Base-by-base conservation (phyloP, 1,140 invertebrate species). In the Alviniconcha marisindica region DNA sequence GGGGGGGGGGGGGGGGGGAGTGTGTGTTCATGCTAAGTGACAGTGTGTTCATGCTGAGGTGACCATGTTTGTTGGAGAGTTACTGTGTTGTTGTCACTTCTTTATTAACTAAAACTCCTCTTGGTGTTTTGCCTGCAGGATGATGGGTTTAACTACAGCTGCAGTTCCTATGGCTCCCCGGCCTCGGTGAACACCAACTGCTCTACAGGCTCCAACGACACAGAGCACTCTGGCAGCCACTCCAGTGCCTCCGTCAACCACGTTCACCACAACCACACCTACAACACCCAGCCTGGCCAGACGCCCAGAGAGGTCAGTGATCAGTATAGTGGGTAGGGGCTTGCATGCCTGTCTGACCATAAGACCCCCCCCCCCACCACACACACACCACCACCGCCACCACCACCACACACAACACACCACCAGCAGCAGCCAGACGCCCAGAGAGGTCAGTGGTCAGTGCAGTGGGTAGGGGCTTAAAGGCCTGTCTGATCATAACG, bases 351-450 rank as follows among this genome's bases (percentile, higher is more conserved):
- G n/a, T n/a, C n/a, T n/a, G n/a, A n/a, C n/a, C n/a, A n/a, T n/a
- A n/a, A n/a, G n/a, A n/a, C n/a, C n/a, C n/a, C n/a, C n/a, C n/a
- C n/a, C n/a, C n/a, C n/a, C n/a, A n/a, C n/a, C n/a, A n/a, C n/a
- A n/a, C n/a, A n/a, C n/a, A n/a, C n/a, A n/a, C n/a, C n/a, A 93
- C 77, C 91, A 93, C 74, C 90, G 97, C 40, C 95, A 96, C 85
- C 96, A 97, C 90, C 97, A 97, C 93, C 97, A 98, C 88, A 96
- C 96, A 98, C 90, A 95, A 96, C 78, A 92, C 97, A 83, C 96
- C 96, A 4, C 95, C 96, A 24, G 96, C n/a, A n/a, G n/a, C n/a
- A n/a, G 91, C 2, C 85, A 96, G 89, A 95, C 94, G 82, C 94
- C 95, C 14, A 96, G 95, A 60, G 94, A 95, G n/a, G 83, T 84